Base-by-base conservation (phyloP, 2,113 vertebrate species). In the Cephalopholis sonnerati region DNA sequence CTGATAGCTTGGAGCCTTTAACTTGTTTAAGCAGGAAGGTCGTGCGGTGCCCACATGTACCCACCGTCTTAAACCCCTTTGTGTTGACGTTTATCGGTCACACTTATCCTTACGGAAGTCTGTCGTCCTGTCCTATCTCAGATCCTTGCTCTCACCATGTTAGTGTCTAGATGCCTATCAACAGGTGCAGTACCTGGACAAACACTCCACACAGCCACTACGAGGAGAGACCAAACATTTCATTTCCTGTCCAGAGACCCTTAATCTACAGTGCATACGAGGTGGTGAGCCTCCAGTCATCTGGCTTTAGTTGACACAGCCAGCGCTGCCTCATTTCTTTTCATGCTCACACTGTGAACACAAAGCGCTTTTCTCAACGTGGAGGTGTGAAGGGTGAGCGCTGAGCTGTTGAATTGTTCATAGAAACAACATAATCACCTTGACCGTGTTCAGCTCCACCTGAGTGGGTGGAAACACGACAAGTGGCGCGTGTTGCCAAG, bases 401-500 rank as follows among this genome's bases (percentile, higher is more conserved):
- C 54, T 18, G 82, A 87, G 91, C 81, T 66, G 62, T 54, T 41
- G 51, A 80, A 76, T 87, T 80, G 83, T 81, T 86, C 59, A 59
- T 25, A 65, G 55, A 79, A 87, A 82, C 50, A 65, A 62, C 73
- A 77, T 82, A 87, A 91, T 91, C 78, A 87, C 85, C 83, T 86
- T 75, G 83, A 78, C 63, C 4, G 29, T 51, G 70, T 70, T 90
- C 48, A 55, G 53, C 72, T 90, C 71, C 25, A 72, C 77, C 80
- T 70, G 89, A 84, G 92, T 90, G 85, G 91, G 91, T 62, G 88
- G 87, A 82, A 91, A 88, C 44, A 27, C 32, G 54, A 79, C 65
- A 44, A 88, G 89, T 85, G 78, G 54, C 54, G 15, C 15, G 53
- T 84, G 93, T 93, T 94, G 94, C 93, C 91, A 91, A 84, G 91